phyloP scores from a whole-genome alignment of 2,888 invertebrate genomes.

The Ennomos fuscantarius region DNA sequence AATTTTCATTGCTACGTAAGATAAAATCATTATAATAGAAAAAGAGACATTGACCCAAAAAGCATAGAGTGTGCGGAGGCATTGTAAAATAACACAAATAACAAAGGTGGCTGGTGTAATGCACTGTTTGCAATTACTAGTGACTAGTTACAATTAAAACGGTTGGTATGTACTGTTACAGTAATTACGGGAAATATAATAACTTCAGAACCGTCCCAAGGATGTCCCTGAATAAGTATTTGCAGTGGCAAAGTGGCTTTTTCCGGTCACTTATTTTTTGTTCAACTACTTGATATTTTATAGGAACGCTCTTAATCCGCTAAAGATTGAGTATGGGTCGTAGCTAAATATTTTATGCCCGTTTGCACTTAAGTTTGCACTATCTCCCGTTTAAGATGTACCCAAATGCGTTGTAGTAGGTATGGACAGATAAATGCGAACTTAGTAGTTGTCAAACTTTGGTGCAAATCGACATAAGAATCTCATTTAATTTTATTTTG shows the following conservation, averaged over 20 bases:
- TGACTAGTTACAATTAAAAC: conserved; percentile 56
- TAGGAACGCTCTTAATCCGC: conserved; percentile 1
- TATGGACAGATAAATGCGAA: too few species aligned
- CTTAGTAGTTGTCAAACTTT: too few species aligned
- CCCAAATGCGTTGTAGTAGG: too few species aligned
- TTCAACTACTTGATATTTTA: conserved; percentile 37
- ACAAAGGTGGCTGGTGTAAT: conserved; percentile 36
- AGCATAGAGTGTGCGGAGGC: not conserved
- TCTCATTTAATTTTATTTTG: too few species aligned
- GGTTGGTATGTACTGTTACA: conserved; percentile 64
- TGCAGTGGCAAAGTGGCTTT: conserved; percentile 49
- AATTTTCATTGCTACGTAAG: too few species aligned
- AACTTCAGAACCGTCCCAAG: conserved; percentile 60
- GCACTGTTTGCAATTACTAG: conserved; percentile 50
- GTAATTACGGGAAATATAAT: conserved; percentile 79
- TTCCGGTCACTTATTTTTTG: conserved; percentile 66
- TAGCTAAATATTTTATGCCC: too few species aligned
- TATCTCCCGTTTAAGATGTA: too few species aligned
- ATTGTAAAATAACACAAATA: conserved; percentile 41
- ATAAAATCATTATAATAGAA: not conserved
- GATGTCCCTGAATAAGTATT: conserved; percentile 46
- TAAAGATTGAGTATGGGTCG: too few species aligned
- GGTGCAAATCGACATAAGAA: too few species aligned
- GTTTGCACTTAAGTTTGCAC: too few species aligned
- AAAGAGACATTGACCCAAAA: not conserved